A percentile compares a stretch with the other conserved stretches of the same genome.
These are phyloP conservation scores for Rhea pennata DNA, from an alignment of 2,113 vertebrate genomes.

Conservation along the genomic window DNA sequence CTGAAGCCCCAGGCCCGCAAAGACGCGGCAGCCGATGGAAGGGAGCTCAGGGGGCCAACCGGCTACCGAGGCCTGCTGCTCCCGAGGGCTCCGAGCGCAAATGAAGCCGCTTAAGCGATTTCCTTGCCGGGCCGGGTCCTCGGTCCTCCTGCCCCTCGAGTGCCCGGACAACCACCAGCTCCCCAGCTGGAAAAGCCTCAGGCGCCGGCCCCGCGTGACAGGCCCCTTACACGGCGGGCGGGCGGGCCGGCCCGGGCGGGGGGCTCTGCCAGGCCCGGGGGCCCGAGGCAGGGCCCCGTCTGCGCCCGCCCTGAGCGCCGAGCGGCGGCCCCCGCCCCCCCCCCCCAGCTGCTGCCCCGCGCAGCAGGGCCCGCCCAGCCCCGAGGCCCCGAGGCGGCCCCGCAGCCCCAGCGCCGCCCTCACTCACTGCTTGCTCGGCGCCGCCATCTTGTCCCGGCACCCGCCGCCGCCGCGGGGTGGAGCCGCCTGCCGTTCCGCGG, in stretches of 20 bases:
- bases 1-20: too few species aligned
- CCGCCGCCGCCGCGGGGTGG: background rate
- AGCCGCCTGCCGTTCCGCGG: background rate
- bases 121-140: background rate
- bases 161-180: background rate
- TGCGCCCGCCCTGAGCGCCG: background rate
- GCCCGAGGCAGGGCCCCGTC: background rate
- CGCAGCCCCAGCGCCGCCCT: background rate
- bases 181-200: background rate
- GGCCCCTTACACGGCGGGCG: too few species aligned
- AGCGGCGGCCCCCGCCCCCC: background rate
- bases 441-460: slow-evolving; percentile 81
- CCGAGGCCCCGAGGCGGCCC: background rate
- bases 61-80: too few species aligned
- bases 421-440: slow-evolving; percentile 85
- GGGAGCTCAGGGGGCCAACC: too few species aligned
- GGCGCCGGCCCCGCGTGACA: background rate
- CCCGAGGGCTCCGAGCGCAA: too few species aligned
- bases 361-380: background rate
- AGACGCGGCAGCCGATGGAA: too few species aligned
- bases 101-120: background rate
- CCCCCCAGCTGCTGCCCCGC: background rate
- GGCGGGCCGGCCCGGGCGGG: background rate
- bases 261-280: too few species aligned
- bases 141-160: background rate